A percentile compares a stretch with the other conserved stretches of the same genome.
Conservation (phyloP, 2,113 vertebrate species). For the Uria aalge region DNA sequence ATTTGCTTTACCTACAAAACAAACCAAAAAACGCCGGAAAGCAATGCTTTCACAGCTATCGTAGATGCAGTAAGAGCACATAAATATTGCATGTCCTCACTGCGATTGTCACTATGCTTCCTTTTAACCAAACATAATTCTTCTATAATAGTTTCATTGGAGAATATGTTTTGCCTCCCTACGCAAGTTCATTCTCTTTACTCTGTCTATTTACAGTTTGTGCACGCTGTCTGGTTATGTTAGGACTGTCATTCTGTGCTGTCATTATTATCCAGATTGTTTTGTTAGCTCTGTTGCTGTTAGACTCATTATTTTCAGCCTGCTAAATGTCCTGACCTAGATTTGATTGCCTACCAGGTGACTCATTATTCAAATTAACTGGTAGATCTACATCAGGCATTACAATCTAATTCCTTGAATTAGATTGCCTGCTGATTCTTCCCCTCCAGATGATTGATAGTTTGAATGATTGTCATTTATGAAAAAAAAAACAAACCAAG, state of each 20-base stretch:
- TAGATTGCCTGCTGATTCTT: conserved; percentile 58
- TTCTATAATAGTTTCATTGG: conserved; percentile 51
- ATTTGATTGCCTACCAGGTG: conserved; percentile 70
- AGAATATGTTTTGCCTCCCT: conserved; percentile 50
- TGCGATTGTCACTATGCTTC: conserved; percentile 32
- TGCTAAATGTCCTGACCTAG: conserved; percentile 69
- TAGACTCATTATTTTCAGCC: conserved; percentile 66
- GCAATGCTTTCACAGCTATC: background rate
- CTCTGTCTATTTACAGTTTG: conserved; percentile 55
- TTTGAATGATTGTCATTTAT: conserved; percentile 27
- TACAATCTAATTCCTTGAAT: conserved; percentile 60
- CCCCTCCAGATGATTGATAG: conserved; percentile 55
- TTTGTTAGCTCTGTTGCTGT: conserved; percentile 64
- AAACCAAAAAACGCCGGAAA: background rate
- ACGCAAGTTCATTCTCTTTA: conserved; percentile 37
- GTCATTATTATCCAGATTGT: conserved; percentile 57
- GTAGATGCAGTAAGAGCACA: background rate
- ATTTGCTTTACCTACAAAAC: background rate
- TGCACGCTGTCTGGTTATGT: conserved; percentile 43
- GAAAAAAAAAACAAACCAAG: background rate
- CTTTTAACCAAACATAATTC: conserved; percentile 58
- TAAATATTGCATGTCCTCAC: conserved; percentile 45
- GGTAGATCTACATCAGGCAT: conserved; percentile 57
- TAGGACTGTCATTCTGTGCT: conserved; percentile 56
- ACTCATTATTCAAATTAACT: conserved; percentile 73